Evolutionary conservation across 2,797 vertebrate species (phyloP), one percentile per base, ranked within the genome.

Genomic region (Parotocinclus haroldoi): DNA sequence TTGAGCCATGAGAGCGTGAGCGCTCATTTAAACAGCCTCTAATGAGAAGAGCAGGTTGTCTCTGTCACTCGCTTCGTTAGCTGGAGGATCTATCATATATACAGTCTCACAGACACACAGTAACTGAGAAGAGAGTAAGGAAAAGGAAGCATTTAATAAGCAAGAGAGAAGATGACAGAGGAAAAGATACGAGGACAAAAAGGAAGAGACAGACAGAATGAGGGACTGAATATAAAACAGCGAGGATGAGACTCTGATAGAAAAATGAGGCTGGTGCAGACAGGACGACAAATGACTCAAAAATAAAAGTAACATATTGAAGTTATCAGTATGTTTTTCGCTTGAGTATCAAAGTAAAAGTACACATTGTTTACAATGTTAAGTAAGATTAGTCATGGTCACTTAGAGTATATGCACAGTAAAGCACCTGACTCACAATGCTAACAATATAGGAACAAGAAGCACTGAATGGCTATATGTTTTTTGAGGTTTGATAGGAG

Each of bases 61-160:
- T 16, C 3, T 74, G 72, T 74, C 72, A 70, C 63, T 52, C 27
- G 72, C 57, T 70, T 74, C 67, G 27, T 74, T 69, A 73, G 66
- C 55, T 27, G 53, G 54, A 39, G 63, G 65, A 68, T 68, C 45
- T 51, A 68, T 12, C n/a, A 39, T 45, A 27, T 56, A 63, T 50
- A 39, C 67, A 62, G 11, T 1, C 55, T 19, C 58, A 39, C 51
- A 56, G 51, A 49, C 67, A 62, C 58, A 69, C 69, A 69, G 9
- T 52, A 45, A 1, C 44, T 45, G 27, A 42, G 57, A 19, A 36
- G 46, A 55, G 36, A 57, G 12, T 17, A 8, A 58, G 45, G 62
- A 56, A 61, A n/a, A 56, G 40, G 54, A 38, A 51, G 10, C 39
- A 27, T 10, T 37, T 6, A 8, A 58, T 19, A 17, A 11, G 12